Evolutionary conservation across 64 coral and sea anemone genomes (phyloP).

Genomic region (Stichodactyla helianthus): DNA sequence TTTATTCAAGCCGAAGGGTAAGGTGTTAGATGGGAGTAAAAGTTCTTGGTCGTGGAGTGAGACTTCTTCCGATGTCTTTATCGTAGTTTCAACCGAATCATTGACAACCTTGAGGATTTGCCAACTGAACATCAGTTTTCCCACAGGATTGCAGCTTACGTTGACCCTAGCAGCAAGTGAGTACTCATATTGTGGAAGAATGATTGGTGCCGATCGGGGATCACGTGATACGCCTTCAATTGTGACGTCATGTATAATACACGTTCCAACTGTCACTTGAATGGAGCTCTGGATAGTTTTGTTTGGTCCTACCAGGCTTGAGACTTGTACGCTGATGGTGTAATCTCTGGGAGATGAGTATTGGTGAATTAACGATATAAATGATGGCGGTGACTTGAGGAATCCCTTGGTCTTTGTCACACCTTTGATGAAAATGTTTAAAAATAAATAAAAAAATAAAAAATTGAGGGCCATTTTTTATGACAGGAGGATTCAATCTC

Average conservation of each 20-base stretch:
- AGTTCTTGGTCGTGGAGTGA: constrained; percentile 3
- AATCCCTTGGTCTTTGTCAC: background rate
- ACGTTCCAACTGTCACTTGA: constrained; percentile 7
- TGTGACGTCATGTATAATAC: constrained; percentile 31
- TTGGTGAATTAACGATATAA: background rate
- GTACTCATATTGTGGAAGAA: constrained; percentile 60
- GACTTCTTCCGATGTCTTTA: background rate
- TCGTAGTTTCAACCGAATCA: background rate
- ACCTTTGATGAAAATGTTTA: background rate
- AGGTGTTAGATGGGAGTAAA: background rate
- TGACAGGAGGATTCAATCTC: too few relatives aligned
- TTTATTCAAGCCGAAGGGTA: constrained; percentile 52
- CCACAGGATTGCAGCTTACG: constrained; percentile 26
- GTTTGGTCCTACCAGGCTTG: background rate
- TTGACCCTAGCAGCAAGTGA: constrained; percentile 24
- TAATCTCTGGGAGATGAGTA: constrained; percentile 17
- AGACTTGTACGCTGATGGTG: constrained; percentile 17
- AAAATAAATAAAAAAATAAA: background rate
- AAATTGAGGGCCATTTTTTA: background rate
- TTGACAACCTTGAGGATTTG: constrained; percentile 16
- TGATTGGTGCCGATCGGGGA: constrained; percentile 10
- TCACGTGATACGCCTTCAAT: constrained; percentile 34
- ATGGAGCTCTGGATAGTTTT: background rate
- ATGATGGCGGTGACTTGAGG: background rate
- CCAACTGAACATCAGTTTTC: constrained; percentile 43